A percentile compares a stretch with the other conserved stretches of the same genome.
phyloP scores from a whole-genome alignment of 2,797 vertebrate genomes.

The Sebastes dallii region DNA sequence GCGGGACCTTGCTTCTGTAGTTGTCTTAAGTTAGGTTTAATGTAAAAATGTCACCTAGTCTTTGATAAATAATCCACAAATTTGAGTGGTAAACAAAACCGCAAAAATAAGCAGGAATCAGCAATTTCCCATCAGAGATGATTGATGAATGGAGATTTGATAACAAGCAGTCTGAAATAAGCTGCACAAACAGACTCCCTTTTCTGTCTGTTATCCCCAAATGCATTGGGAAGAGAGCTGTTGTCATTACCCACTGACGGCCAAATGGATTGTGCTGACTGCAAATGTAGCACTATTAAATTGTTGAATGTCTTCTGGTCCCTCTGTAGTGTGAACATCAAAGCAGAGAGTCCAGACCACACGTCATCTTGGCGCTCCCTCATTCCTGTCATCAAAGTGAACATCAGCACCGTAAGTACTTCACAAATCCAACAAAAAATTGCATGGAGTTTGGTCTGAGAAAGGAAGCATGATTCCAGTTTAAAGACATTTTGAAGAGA shows the following conservation, averaged over 20 bases:
- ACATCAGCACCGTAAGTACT: slow-evolving; percentile 95
- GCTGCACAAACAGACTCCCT: neutral
- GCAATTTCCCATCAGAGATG: neutral
- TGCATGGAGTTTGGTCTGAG: neutral
- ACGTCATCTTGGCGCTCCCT: slow-evolving; percentile 97
- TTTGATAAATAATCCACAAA: neutral
- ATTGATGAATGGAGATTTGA: neutral
- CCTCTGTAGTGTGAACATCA: slow-evolving; percentile 87
- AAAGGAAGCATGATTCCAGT: neutral
- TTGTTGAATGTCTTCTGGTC: neutral
- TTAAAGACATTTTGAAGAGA: neutral
- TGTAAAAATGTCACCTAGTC: neutral
- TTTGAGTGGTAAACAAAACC: neutral
- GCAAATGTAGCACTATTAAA: neutral
- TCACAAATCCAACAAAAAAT: neutral
- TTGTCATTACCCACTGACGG: neutral
- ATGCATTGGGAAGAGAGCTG: neutral
- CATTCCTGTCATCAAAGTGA: slow-evolving; percentile 98
- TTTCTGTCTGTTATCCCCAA: neutral
- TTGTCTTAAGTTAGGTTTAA: neutral
- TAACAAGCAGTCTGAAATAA: neutral
- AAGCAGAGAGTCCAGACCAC: slow-evolving; percentile 91
- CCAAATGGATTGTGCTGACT: neutral
- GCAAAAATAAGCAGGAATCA: neutral
- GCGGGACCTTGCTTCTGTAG: neutral